Evolutionary conservation across 2,113 vertebrate species (phyloP).

Genomic region (Apeltes quadracus): DNA sequence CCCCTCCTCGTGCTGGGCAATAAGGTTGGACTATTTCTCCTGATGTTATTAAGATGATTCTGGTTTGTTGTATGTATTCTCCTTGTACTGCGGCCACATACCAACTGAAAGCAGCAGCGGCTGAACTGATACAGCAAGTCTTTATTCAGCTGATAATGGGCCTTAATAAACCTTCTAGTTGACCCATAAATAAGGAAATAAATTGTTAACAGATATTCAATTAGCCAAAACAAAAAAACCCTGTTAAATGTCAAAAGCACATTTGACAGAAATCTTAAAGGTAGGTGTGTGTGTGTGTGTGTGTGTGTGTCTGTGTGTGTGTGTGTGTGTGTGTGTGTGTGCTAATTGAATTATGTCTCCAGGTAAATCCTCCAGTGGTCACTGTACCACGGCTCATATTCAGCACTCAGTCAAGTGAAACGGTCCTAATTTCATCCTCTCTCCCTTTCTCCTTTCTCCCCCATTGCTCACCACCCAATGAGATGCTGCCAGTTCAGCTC

Average conservation of each 20-base stretch:
- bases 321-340: slow-evolving; percentile 5
- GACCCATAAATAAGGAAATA: not conserved
- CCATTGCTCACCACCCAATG: slow-evolving; percentile 51
- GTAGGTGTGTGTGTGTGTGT: slow-evolving; percentile 10
- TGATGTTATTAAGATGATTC: not conserved
- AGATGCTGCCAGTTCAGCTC: slow-evolving; percentile 44
- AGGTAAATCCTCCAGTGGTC: slow-evolving; percentile 39
- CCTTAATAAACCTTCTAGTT: no score
- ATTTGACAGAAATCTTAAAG: not conserved
- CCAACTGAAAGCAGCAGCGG: not conserved
- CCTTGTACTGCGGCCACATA: not conserved
- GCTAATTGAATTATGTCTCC: slow-evolving; percentile 30
- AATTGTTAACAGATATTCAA: not conserved
- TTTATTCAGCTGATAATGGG: not conserved
- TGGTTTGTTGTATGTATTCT: not conserved
- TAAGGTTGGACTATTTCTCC: not conserved
- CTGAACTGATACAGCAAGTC: not conserved
- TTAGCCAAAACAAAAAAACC: not conserved
- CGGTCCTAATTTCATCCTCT: slow-evolving; percentile 7
- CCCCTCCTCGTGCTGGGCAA: not conserved
- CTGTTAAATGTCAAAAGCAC: not conserved
- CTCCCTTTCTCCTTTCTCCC: slow-evolving; percentile 20
- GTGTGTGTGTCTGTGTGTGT: slow-evolving; percentile 22
- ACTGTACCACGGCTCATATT: slow-evolving; percentile 34
- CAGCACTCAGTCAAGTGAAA: slow-evolving; percentile 39